Evolutionary conservation across 2,797 vertebrate species (phyloP), one percentile per base, ranked within the genome.

Genomic region (Podarcis lilfordi): DNA sequence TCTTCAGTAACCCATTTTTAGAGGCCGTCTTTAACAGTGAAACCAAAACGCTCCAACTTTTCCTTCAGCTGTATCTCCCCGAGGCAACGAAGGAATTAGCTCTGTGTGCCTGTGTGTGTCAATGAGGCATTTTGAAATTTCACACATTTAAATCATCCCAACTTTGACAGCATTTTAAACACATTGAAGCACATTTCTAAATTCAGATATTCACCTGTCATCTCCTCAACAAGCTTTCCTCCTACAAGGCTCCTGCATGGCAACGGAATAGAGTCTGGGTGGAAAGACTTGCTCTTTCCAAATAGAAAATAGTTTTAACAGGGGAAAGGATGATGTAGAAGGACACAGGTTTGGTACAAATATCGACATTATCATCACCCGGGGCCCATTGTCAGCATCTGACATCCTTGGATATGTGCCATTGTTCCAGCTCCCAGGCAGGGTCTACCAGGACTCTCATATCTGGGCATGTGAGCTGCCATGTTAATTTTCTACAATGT

Each of bases 141-240:
- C 95, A 94, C 95, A 95, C 95, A 95, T 96, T 95, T 93, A 95
- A 95, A 95, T 95, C 0, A 25, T 94, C 95, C 92, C 0, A 27
- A 95, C 94, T 94, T 95, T 94, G 95, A 95, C 95, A 95, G 95
- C 93, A 96, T 96, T 96, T 96, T 94, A 96, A 96, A 95, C 91
- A 93, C 95, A 95, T 85, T 92, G 93, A 94, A 94, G 92, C 87
- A 89, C 91, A 91, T 91, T 96, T 95, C 95, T 95, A 91, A 95
- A 96, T 95, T 95, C 95, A 96, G 95, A 93, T 86, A 93, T 93
- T 94, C 91, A 89, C 75, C 80, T 83, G 85, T 90, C 93, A 95
- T 91, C 89, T 95, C 95, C 93, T 93, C 89, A 86, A 92, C 89
- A 92, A 92, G 91, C 92, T 93, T 92, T 88, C 92, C 88, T 95